Conservation (phyloP, 2,888 invertebrate genomes). For the Osmoderma eremita region DNA sequence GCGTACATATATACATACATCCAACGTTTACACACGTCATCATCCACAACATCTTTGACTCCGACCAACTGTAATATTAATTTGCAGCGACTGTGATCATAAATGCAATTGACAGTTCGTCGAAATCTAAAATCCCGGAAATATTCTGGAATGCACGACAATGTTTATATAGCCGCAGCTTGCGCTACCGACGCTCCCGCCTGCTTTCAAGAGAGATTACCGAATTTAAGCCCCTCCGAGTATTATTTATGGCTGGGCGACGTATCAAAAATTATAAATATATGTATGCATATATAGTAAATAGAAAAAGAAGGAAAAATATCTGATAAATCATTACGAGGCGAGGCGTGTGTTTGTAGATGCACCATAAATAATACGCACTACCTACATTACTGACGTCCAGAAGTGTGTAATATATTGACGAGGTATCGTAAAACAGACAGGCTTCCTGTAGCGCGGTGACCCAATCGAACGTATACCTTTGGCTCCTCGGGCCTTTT, state of each 20-base stretch:
- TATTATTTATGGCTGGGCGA: constrained; percentile 7
- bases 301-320: constrained; percentile 15
- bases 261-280: constrained; percentile 7
- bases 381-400: constrained; percentile 9
- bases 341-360: constrained; percentile 25
- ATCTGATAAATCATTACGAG: constrained; percentile 26
- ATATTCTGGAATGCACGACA: too few species aligned
- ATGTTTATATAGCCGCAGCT: too few species aligned
- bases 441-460: constrained; percentile 27
- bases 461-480: constrained; percentile 22
- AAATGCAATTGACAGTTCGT: too few species aligned
- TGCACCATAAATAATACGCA: constrained; percentile 28
- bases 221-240: constrained; percentile 7
- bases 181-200: too few species aligned
- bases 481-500: constrained; percentile 3
- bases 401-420: constrained; percentile 32
- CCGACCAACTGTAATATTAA: too few species aligned
- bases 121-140: too few species aligned
- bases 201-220: too few species aligned
- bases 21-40: too few species aligned
- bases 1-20: too few species aligned
- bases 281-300: constrained; percentile 3
- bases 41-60: too few species aligned
- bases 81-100: too few species aligned
- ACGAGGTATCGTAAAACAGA: constrained; percentile 29